A percentile compares a stretch with the other conserved stretches of the same genome.
Evolutionary conservation across 2,888 invertebrate species (phyloP).

Genomic region (Anthoptus insignis): DNA sequence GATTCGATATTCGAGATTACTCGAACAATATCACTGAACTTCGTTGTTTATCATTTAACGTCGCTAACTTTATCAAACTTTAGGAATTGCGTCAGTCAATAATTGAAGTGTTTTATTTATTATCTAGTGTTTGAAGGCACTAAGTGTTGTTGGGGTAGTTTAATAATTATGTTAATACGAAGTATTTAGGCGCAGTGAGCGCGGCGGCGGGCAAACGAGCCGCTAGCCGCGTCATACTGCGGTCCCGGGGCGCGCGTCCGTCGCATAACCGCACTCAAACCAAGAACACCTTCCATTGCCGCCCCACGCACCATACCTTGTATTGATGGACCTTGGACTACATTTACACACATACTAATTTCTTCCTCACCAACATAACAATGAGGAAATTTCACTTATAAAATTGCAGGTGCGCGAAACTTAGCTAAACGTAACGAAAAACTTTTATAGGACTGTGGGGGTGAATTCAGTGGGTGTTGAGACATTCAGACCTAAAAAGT

Average conservation of each 20-base stretch:
- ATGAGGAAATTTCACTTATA: conserved; percentile 28
- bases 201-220: conserved; percentile 60
- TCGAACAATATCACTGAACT: conserved; percentile 30
- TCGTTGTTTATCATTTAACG: conserved; percentile 37
- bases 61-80: conserved; percentile 32
- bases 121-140: conserved; percentile 66
- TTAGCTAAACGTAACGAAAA: no score
- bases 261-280: conserved; percentile 58
- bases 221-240: conserved; percentile 81
- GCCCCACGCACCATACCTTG: conserved; percentile 75
- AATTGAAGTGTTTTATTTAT: conserved; percentile 31
- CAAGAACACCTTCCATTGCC: conserved; percentile 52
- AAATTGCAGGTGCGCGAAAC: conserved; percentile 19
- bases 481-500: no score
- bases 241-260: conserved; percentile 63
- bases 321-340: conserved; percentile 81
- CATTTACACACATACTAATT: conserved; percentile 54
- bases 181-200: conserved; percentile 55
- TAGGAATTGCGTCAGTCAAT: conserved; percentile 26
- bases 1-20: conserved; percentile 26
- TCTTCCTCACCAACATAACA: conserved; percentile 39
- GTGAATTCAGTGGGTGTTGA: no score
- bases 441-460: no score
- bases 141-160: conserved; percentile 50
- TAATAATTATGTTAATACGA: conserved; percentile 56